Base-by-base conservation (phyloP, 2,797 vertebrate species). In the Catamblyrhynchus diadema region DNA sequence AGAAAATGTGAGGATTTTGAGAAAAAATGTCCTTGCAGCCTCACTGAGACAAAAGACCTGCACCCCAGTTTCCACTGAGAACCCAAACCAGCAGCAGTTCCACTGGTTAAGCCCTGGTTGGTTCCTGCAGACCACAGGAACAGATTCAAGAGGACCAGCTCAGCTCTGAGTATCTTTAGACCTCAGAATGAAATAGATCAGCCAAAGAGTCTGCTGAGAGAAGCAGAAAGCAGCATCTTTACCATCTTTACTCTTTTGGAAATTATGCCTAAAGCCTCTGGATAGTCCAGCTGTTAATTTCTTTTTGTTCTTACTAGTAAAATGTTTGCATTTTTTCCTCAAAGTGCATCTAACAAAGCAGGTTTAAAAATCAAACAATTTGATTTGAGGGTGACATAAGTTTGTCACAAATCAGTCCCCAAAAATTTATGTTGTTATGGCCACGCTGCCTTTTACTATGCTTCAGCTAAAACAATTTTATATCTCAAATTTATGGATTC, bases 401-500 rank as follows among this genome's bases (percentile, higher is more conserved):
- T 61, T 65, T 20, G 8, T 42, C n/a, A 73, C 14, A 70, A 39
- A 30, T 83, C 33, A 53, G 7, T 67, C 14, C 45, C 15, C 27
- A 57, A 9, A 4, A 71, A 65, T 59, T 86, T 42, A 33, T 1
- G 0, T 33, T 54, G 3, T 35, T 88, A n/a, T 53, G 48, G 22
- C 8, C 59, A 39, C 0, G 0, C 2, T 11, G 2, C 10, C 41
- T 86, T 83, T 78, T 48, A 61, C 9, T 64, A 25, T 37, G 32
- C 6, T 59, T 70, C 41, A 47, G 19, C 19, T 72, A 79, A 57
- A 79, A 30, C 21, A 59, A 13, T 62, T 92, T 75, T 75, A 3
- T 23, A 60, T 42, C 53, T 67, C 45, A 71, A 37, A 86, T 86
- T 33, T 57, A 48, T 21, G 12, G 14, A 53, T 84, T 84, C 24